phyloP scores from a whole-genome alignment of 2,797 vertebrate species.

The Sebastolobus alascanus region DNA sequence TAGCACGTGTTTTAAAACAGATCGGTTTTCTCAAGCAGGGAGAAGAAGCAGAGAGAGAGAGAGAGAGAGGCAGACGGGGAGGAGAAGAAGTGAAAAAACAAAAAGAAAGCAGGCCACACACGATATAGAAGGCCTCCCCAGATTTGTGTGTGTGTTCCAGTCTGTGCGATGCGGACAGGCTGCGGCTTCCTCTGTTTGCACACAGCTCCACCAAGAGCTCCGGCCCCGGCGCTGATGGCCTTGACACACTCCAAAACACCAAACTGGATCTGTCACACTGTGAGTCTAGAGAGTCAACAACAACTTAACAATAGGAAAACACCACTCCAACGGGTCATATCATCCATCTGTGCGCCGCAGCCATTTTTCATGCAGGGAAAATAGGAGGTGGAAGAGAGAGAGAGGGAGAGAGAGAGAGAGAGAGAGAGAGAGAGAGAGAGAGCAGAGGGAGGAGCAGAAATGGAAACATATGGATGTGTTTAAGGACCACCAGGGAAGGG shows the following conservation, averaged over 20 bases:
- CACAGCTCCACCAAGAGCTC: conserved; percentile 76
- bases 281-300: conserved; percentile 83
- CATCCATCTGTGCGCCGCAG: conserved; percentile 72
- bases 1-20: conserved; percentile 89
- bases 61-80: conserved; percentile 65
- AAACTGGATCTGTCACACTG: conserved; percentile 81
- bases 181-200: conserved; percentile 84
- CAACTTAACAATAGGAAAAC: conserved; percentile 85
- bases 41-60: conserved; percentile 56
- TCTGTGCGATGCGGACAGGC: conserved; percentile 76
- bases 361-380: conserved; percentile 75
- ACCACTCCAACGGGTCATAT: conserved; percentile 75
- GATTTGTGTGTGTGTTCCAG: conserved; percentile 81
- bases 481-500: conserved; percentile 91
- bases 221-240: conserved; percentile 66
- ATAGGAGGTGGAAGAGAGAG: conserved; percentile 60
- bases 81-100: conserved; percentile 67
- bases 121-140: conserved; percentile 81
- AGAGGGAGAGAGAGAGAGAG: conserved; percentile 29
- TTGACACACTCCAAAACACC: conserved; percentile 69
- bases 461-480: conserved; percentile 91
- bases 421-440: conserved; percentile 43
- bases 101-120: conserved; percentile 85
- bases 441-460: conserved; percentile 82
- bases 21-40: conserved; percentile 86